Conservation (phyloP, 1,140 invertebrate genomes). For the Orchesella cincta region DNA sequence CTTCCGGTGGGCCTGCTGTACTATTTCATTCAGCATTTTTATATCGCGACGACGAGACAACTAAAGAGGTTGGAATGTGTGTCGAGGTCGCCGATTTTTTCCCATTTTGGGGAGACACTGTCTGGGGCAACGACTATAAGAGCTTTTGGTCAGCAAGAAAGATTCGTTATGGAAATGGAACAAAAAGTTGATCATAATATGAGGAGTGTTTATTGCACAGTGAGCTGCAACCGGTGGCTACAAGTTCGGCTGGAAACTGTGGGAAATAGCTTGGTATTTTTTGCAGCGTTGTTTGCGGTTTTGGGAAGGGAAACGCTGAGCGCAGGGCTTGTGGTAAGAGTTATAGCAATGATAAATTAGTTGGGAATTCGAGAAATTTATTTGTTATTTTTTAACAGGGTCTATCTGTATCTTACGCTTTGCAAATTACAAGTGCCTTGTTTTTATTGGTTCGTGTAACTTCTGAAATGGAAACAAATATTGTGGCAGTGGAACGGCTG, state of each 20-base stretch:
- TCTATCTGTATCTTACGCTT: constrained; percentile 23
- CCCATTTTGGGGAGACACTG: constrained; percentile 89
- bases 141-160: constrained; percentile 64
- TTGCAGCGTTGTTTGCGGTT: constrained; percentile 60
- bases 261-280: constrained; percentile 61
- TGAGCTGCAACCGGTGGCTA: constrained; percentile 71
- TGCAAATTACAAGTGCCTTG: constrained; percentile 57
- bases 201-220: constrained; percentile 81
- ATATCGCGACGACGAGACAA: constrained; percentile 86
- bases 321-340: constrained; percentile 57
- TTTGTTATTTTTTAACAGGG: no score
- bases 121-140: constrained; percentile 62
- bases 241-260: constrained; percentile 61
- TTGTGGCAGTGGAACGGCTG: constrained; percentile 67
- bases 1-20: constrained; percentile 83
- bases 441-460: constrained; percentile 66
- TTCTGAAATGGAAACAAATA: constrained; percentile 67
- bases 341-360: no score
- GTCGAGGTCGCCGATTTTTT: constrained; percentile 93
- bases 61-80: constrained; percentile 92
- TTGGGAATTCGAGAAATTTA: no score
- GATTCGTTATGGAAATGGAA: constrained; percentile 80
- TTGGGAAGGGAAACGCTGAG: constrained; percentile 54
- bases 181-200: constrained; percentile 82
- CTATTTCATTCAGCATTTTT: constrained; percentile 90